A percentile compares a stretch with the other conserved stretches of the same genome.
Conservation (phyloP, 2,113 vertebrate species). For the Echinops telfairi region DNA sequence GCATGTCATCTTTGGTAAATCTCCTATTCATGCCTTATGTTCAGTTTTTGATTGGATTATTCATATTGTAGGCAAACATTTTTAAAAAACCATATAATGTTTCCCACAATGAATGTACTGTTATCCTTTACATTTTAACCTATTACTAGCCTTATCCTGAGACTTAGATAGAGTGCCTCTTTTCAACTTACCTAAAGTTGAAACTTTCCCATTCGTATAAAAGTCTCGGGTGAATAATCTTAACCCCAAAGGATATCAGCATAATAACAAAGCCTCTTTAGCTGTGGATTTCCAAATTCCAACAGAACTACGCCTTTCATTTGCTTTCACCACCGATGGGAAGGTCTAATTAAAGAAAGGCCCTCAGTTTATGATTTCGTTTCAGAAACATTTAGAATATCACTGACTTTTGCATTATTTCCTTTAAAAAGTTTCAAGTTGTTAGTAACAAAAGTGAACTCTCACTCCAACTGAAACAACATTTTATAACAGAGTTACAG, state of each 20-base stretch:
- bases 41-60: too few relatives aligned
- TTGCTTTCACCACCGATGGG: not conserved
- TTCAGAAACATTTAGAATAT: too few relatives aligned
- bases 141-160: not conserved
- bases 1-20: too few relatives aligned
- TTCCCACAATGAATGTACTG: slow-evolving; percentile 1
- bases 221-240: not conserved
- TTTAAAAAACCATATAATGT: not conserved
- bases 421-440: not conserved
- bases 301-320: not conserved
- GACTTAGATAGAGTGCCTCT: not conserved
- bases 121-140: slow-evolving; percentile 18
- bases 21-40: too few relatives aligned
- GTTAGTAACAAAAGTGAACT: not conserved
- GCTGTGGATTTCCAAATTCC: not conserved
- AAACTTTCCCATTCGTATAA: slow-evolving; percentile 33
- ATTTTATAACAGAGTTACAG: not conserved
- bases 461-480: slow-evolving; percentile 7
- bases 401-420: not conserved
- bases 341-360: too few relatives aligned
- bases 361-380: too few relatives aligned
- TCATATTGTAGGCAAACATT: too few relatives aligned
- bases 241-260: not conserved
- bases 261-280: not conserved
- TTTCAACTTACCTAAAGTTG: slow-evolving; percentile 39